Percentiles rank a stretch among this genome's conserved stretches.
Conservation (phyloP, 2,113 vertebrate species). For the Pungitius pungitius region DNA sequence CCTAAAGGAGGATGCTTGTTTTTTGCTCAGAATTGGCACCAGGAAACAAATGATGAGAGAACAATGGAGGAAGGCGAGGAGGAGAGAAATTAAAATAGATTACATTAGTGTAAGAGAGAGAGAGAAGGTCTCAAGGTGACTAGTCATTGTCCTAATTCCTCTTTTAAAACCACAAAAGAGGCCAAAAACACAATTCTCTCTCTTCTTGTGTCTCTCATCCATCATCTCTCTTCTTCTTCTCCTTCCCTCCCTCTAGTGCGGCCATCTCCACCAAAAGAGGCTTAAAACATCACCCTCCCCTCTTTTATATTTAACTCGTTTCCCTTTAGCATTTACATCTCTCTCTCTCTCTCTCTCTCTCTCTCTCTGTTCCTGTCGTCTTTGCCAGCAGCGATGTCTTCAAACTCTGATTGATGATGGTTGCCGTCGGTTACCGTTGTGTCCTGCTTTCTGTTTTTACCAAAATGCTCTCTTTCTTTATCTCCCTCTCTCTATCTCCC, state of each 20-base stretch:
- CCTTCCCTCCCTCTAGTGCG: slow-evolving; percentile 3
- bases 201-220: background rate
- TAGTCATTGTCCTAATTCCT: slow-evolving; percentile 69
- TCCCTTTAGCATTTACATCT: slow-evolving; percentile 52
- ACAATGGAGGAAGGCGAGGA: background rate
- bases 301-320: slow-evolving; percentile 58
- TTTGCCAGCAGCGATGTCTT: slow-evolving; percentile 79
- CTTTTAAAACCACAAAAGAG: slow-evolving; percentile 72
- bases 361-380: slow-evolving; percentile 66
- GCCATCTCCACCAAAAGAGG: slow-evolving; percentile 28
- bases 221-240: background rate
- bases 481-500: slow-evolving; percentile 1
- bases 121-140: slow-evolving; percentile 71
- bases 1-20: background rate
- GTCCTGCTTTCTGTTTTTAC: slow-evolving; percentile 77
- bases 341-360: slow-evolving; percentile 5
- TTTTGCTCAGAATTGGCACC: slow-evolving; percentile 6
- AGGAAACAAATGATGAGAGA: background rate
- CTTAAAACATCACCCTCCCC: slow-evolving; percentile 32
- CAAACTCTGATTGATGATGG: slow-evolving; percentile 79
- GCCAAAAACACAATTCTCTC: slow-evolving; percentile 56
- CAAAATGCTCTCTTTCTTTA: slow-evolving; percentile 52
- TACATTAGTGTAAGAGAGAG: background rate
- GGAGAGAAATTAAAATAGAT: slow-evolving; percentile 22
- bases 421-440: slow-evolving; percentile 71